These are phyloP conservation scores for Serripes groenlandicus DNA, from an alignment of 2,888 invertebrate species.

Conservation along the genomic window DNA sequence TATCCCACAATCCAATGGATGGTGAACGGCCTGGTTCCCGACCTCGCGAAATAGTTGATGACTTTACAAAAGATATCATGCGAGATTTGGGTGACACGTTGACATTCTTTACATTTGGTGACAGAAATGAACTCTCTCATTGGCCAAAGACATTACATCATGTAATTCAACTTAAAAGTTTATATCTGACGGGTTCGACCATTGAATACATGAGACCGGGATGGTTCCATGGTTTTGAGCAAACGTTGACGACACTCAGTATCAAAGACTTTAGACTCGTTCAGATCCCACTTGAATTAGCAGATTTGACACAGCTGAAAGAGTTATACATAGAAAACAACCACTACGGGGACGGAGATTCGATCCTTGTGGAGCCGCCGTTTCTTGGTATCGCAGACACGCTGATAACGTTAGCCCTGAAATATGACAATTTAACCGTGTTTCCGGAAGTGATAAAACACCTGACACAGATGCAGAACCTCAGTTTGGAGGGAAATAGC, in stretches of 20 bases:
- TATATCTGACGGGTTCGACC: slow-evolving; percentile 13
- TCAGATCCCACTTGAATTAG: slow-evolving; percentile 27
- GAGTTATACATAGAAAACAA: slow-evolving; percentile 49
- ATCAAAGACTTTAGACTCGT: slow-evolving; percentile 3
- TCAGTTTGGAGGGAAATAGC: slow-evolving; percentile 58
- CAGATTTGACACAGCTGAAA: slow-evolving; percentile 6
- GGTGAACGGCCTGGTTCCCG: not conserved
- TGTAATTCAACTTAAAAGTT: slow-evolving; percentile 9
- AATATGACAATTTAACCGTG: slow-evolving; percentile 56
- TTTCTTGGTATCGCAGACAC: slow-evolving; percentile 39
- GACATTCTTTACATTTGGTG: slow-evolving; percentile 29
- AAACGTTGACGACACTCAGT: slow-evolving; percentile 21
- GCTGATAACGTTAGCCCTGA: slow-evolving; percentile 49
- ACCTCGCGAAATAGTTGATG: not conserved
- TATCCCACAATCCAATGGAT: slow-evolving; percentile 40
- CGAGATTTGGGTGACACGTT: slow-evolving; percentile 25
- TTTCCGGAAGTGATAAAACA: slow-evolving; percentile 54
- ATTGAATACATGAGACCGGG: not conserved
- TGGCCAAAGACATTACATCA: slow-evolving; percentile 33
- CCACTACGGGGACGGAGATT: slow-evolving; percentile 18
- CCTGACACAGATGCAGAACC: slow-evolving; percentile 44
- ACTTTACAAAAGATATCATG: slow-evolving; percentile 16
- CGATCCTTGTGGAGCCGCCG: slow-evolving; percentile 45
- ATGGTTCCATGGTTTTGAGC: slow-evolving; percentile 32
- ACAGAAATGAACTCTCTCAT: not conserved